These are phyloP conservation scores for Pheosia gnoma DNA, from an alignment of 2,888 invertebrate species.

Conservation along the genomic window DNA sequence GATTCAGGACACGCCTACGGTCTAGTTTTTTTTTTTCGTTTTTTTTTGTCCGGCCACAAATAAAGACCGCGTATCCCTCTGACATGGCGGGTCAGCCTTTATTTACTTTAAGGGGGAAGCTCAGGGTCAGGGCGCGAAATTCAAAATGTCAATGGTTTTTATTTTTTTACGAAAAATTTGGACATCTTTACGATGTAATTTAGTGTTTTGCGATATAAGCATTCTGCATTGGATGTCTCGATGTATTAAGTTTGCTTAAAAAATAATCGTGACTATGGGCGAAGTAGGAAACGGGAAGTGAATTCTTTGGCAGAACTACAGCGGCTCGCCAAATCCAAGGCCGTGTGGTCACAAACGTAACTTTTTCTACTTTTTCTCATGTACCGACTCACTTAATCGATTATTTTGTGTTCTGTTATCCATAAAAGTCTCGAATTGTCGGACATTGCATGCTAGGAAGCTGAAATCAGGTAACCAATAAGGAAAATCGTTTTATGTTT, in stretches of 20 bases:
- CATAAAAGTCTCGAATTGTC: background rate
- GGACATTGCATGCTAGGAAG: background rate
- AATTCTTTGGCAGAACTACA: conserved; percentile 29
- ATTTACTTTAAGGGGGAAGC: too few species aligned
- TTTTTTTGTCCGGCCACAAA: background rate
- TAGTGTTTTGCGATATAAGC: too few species aligned
- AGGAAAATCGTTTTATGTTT: background rate
- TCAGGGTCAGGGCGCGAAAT: too few species aligned
- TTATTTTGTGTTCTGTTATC: conserved; percentile 11
- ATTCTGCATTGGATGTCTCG: too few species aligned
- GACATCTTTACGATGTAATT: too few species aligned
- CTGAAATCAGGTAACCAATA: background rate
- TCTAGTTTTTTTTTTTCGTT: too few species aligned
- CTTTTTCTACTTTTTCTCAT: conserved; percentile 5
- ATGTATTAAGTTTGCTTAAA: too few species aligned
- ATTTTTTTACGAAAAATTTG: too few species aligned
- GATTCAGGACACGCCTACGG: background rate
- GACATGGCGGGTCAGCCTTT: too few species aligned
- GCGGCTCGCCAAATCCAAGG: conserved; percentile 18
- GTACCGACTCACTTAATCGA: conserved; percentile 5
- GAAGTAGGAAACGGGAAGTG: conserved; percentile 19
- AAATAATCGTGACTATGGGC: conserved; percentile 9
- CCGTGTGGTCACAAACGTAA: conserved; percentile 11
- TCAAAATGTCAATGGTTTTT: too few species aligned
- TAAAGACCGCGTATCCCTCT: too few species aligned